A percentile compares a stretch with the other conserved stretches of the same genome.
These are phyloP conservation scores for Cyprichromis sp. DNA, from an alignment of 2,113 vertebrate genomes.

Conservation along the genomic window DNA sequence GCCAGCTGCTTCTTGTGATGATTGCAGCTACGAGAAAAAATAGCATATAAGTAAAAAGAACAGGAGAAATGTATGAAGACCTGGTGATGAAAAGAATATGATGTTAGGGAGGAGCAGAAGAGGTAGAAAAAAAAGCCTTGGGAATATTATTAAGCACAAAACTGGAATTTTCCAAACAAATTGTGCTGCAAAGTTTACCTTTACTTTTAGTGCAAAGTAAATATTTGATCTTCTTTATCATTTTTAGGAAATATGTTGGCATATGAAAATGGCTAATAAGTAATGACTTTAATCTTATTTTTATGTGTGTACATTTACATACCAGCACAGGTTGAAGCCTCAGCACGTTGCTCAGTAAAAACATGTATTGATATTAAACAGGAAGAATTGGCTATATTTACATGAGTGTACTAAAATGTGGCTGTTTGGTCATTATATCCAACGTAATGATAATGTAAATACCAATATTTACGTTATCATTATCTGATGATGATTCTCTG, in stretches of 20 bases:
- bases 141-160: neutral
- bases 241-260: neutral
- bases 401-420: neutral
- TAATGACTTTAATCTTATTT: neutral
- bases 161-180: neutral
- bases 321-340: neutral
- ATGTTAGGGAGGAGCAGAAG: neutral
- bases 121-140: neutral
- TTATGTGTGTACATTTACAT: neutral
- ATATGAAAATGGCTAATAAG: neutral
- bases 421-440: neutral
- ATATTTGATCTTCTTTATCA: neutral
- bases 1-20: neutral
- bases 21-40: conserved; percentile 34
- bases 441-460: neutral
- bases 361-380: neutral
- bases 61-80: neutral
- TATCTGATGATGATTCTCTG: neutral
- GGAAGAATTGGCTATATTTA: neutral
- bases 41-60: neutral
- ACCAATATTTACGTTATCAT: neutral
- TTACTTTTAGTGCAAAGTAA: neutral
- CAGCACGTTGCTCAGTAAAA: neutral
- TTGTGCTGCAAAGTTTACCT: neutral
- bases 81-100: neutral